Evolutionary conservation across 2,797 vertebrate genomes (phyloP).

Genomic region (Acrossocheilus wenchowensis): DNA sequence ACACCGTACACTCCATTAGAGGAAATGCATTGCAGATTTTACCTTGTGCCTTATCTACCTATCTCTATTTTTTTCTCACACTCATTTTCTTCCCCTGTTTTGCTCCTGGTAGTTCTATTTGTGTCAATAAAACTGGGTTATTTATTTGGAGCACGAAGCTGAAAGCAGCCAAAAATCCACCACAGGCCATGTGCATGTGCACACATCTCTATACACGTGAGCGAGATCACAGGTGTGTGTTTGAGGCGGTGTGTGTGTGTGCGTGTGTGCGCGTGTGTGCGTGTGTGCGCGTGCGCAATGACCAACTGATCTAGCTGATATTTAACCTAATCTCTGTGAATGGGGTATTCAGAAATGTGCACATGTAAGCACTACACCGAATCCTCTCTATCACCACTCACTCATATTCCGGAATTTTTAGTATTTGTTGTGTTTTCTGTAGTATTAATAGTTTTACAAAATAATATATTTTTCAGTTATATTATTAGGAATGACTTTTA

Average conservation of each 20-base stretch:
- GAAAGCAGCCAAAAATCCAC: constrained; percentile 26
- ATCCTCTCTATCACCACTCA: background rate
- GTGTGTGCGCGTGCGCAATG: background rate
- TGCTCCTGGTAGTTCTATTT: constrained; percentile 71
- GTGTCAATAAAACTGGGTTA: constrained; percentile 70
- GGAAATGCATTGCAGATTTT: background rate
- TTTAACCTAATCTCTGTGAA: constrained; percentile 1
- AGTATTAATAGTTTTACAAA: background rate
- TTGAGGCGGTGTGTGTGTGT: background rate
- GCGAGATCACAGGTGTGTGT: constrained; percentile 22
- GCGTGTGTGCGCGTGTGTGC: constrained; percentile 26
- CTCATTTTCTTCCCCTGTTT: constrained; percentile 9
- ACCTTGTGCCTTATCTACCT: background rate
- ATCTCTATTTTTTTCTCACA: constrained; percentile 28
- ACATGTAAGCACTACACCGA: background rate
- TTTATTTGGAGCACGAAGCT: constrained; percentile 65
- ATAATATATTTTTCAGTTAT: background rate
- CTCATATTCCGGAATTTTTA: background rate
- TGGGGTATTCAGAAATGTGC: background rate
- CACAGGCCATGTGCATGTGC: constrained; percentile 24
- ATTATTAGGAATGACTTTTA: background rate
- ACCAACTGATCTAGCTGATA: constrained; percentile 30
- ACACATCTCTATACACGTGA: constrained; percentile 4
- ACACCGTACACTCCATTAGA: background rate
- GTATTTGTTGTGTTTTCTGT: background rate